A percentile compares a stretch with the other conserved stretches of the same genome.
Conservation (phyloP, 2,113 vertebrate species). For the Bubo scandiacus region DNA sequence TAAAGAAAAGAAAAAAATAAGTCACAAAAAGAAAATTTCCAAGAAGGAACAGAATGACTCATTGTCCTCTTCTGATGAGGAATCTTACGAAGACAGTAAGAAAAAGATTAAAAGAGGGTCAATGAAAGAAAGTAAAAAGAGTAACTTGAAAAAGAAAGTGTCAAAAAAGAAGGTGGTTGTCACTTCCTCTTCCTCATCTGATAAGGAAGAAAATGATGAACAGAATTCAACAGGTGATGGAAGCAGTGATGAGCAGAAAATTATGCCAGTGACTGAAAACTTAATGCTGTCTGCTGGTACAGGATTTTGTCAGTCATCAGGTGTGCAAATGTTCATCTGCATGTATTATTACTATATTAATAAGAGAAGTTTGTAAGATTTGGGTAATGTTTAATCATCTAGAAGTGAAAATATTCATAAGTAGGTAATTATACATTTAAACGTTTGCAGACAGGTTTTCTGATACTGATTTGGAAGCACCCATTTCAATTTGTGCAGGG, state of each 20-base stretch:
- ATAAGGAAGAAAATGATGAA: constrained; percentile 73
- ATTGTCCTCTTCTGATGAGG: constrained; percentile 75
- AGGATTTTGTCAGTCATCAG: constrained; percentile 94
- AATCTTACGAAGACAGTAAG: constrained; percentile 66
- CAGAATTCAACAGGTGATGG: constrained; percentile 79
- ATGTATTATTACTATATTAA: accelerated
- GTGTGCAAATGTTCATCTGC: constrained; percentile 72
- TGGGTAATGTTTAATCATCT: neutral
- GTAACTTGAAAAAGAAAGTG: constrained; percentile 68
- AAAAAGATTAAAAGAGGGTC: constrained; percentile 69
- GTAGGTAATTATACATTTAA: accelerated
- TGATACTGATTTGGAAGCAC: neutral
- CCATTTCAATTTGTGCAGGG: neutral
- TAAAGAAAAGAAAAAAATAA: constrained; percentile 72
- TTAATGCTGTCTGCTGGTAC: constrained; percentile 70
- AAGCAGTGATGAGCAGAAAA: constrained; percentile 90
- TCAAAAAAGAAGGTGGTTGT: constrained; percentile 67
- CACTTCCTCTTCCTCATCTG: constrained; percentile 75
- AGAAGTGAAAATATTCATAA: neutral
- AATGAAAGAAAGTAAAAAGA: constrained; percentile 60
- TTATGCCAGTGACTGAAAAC: constrained; percentile 89
- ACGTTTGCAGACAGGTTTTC: neutral
- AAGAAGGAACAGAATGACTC: constrained; percentile 64
- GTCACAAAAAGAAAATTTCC: constrained; percentile 68
- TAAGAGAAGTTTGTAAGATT: neutral